These are phyloP conservation scores for Periplaneta americana DNA, from an alignment of 1,140 invertebrate species.

Conservation along the genomic window DNA sequence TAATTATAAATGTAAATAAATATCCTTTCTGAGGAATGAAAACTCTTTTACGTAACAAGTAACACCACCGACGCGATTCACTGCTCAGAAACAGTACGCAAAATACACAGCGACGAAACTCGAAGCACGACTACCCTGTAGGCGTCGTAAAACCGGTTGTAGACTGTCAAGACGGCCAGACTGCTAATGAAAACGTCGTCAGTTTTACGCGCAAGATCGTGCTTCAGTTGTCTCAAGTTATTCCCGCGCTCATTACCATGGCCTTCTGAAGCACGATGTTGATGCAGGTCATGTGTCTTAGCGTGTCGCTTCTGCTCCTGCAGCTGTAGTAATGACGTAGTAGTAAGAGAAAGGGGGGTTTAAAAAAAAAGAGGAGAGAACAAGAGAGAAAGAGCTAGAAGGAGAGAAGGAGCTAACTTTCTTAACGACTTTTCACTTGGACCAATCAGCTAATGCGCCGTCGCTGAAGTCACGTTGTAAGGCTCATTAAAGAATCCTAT, in stretches of 20 bases:
- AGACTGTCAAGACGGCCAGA: neutral
- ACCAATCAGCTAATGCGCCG: constrained; percentile 4
- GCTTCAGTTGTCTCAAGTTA: neutral
- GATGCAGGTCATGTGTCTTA: too few species aligned
- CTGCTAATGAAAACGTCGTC: neutral
- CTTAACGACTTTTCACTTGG: constrained; percentile 8
- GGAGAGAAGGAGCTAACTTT: neutral
- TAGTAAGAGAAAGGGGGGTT: neutral
- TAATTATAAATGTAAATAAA: too few species aligned
- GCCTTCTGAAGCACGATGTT: neutral
- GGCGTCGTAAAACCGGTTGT: neutral
- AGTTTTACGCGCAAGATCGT: neutral
- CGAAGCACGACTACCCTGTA: too few species aligned
- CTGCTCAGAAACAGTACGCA: too few species aligned
- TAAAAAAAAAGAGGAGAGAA: neutral
- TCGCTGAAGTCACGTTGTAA: neutral
- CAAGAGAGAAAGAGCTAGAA: neutral
- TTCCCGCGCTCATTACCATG: too few species aligned
- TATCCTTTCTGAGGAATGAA: too few species aligned
- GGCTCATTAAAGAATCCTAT: neutral
- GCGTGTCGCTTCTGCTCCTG: neutral
- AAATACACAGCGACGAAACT: too few species aligned
- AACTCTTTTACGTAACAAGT: too few species aligned
- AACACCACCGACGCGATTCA: too few species aligned
- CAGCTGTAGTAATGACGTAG: neutral